These are phyloP conservation scores for Sebastes paucispinis DNA, from an alignment of 2,797 vertebrate species.

Conservation along the genomic window DNA sequence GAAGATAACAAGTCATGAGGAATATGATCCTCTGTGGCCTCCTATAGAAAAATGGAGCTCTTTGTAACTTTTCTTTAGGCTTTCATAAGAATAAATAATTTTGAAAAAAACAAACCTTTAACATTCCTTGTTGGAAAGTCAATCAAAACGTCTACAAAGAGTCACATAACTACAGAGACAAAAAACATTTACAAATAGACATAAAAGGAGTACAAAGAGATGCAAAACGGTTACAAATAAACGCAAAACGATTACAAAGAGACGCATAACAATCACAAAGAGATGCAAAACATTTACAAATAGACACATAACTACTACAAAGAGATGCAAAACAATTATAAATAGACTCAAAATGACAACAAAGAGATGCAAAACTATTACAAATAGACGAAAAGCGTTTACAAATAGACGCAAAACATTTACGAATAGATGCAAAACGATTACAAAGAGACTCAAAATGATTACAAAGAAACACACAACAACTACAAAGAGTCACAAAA, in stretches of 20 bases:
- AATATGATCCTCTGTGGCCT: background rate
- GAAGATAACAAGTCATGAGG: background rate
- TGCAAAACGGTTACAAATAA: background rate
- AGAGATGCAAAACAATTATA: too few relatives aligned
- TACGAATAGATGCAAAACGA: too few relatives aligned
- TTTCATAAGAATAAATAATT: background rate
- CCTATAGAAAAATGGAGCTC: background rate
- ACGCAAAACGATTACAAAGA: background rate
- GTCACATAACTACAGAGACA: background rate
- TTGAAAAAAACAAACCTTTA: background rate
- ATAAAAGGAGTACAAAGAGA: too few relatives aligned
- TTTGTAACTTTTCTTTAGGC: background rate
- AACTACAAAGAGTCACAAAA: background rate
- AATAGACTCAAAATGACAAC: too few relatives aligned
- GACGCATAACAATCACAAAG: rapidly evolving
- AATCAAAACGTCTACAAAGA: background rate
- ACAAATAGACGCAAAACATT: rapidly evolving
- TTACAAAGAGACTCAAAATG: too few relatives aligned
- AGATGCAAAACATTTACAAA: rapidly evolving
- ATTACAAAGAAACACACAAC: background rate
- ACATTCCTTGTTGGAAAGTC: background rate
- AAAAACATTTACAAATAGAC: too few relatives aligned
- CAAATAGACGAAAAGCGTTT: background rate
- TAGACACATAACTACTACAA: rapidly evolving
- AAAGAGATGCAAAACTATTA: too few relatives aligned